phyloP scores from a whole-genome alignment of 2,888 invertebrate species.

The Hermaeophaga mercurialis region DNA sequence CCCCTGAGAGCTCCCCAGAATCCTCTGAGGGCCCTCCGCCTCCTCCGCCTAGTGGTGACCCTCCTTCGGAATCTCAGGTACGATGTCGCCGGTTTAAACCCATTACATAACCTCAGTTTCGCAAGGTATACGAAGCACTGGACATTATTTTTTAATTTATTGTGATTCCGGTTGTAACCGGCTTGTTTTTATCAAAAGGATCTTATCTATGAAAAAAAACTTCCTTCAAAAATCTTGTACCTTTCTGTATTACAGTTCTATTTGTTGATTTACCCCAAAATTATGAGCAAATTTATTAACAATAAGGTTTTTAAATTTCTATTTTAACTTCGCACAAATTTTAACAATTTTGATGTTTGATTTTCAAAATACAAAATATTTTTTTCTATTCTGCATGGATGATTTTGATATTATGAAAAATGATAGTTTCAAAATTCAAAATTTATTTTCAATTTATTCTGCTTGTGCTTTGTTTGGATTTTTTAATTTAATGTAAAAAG shows the following conservation, averaged over 20 bases:
- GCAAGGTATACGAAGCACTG: slow-evolving; percentile 16
- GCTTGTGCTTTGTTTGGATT: too few relatives aligned
- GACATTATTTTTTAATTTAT: slow-evolving; percentile 23
- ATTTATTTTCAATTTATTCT: too few relatives aligned
- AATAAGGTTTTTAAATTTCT: too few relatives aligned
- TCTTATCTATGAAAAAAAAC: not conserved
- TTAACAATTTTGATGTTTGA: not conserved
- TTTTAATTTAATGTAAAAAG: too few relatives aligned
- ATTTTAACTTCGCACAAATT: too few relatives aligned
- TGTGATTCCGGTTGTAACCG: slow-evolving; percentile 19
- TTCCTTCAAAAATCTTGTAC: not conserved
- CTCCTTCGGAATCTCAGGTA: slow-evolving; percentile 55
- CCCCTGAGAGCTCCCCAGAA: slow-evolving; percentile 50
- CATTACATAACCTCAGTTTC: slow-evolving; percentile 50
- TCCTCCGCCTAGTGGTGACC: slow-evolving; percentile 54
- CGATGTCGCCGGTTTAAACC: slow-evolving; percentile 55
- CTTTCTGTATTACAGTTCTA: not conserved
- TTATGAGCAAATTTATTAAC: too few relatives aligned
- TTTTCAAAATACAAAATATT: too few relatives aligned
- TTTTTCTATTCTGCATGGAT: too few relatives aligned
- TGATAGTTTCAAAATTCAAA: too few relatives aligned
- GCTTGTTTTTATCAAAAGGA: slow-evolving; percentile 17
- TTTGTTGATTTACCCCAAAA: not conserved
- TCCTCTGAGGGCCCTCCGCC: slow-evolving; percentile 54
- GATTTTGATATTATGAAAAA: too few relatives aligned